phyloP scores from a whole-genome alignment of 2,888 invertebrate genomes.

The Andrena minutula region DNA sequence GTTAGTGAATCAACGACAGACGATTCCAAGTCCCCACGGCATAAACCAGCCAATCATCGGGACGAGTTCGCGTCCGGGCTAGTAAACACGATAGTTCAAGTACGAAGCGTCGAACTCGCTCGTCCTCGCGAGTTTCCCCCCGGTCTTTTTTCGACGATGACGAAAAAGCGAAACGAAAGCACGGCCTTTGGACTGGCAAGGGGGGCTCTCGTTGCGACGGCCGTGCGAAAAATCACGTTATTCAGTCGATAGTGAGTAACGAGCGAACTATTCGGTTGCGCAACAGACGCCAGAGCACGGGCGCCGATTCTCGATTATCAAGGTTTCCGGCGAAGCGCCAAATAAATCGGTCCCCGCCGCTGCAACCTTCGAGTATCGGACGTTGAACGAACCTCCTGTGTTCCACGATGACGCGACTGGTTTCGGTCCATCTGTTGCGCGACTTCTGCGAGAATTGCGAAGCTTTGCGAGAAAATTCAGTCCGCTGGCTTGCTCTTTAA shows the following conservation, averaged over 20 bases:
- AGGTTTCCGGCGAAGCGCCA: constrained; percentile 76
- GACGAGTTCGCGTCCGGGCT: constrained; percentile 4
- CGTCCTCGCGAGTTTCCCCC: background rate
- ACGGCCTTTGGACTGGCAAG: constrained; percentile 14
- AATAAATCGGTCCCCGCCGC: constrained; percentile 70
- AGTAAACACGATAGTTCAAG: background rate
- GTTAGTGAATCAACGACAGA: constrained; percentile 9
- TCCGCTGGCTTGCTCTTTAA: background rate
- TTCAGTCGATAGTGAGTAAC: constrained; percentile 72
- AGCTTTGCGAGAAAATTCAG: background rate
- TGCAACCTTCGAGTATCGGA: constrained; percentile 52
- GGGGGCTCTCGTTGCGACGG: background rate
- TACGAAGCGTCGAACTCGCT: background rate
- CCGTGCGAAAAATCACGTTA: constrained; percentile 54
- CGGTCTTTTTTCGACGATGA: constrained; percentile 6
- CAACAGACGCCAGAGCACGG: constrained; percentile 57
- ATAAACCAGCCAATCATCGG: background rate
- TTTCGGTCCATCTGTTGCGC: constrained; percentile 35
- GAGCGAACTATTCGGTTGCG: constrained; percentile 74
- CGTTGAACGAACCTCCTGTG: constrained; percentile 46
- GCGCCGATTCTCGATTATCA: constrained; percentile 70
- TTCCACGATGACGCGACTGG: constrained; percentile 23
- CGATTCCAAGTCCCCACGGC: background rate
- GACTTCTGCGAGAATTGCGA: constrained; percentile 20
- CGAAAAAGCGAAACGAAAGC: background rate